A percentile compares a stretch with the other conserved stretches of the same genome.
phyloP scores from a whole-genome alignment of 2,888 invertebrate genomes.

The Cecidostiba fungosa region DNA sequence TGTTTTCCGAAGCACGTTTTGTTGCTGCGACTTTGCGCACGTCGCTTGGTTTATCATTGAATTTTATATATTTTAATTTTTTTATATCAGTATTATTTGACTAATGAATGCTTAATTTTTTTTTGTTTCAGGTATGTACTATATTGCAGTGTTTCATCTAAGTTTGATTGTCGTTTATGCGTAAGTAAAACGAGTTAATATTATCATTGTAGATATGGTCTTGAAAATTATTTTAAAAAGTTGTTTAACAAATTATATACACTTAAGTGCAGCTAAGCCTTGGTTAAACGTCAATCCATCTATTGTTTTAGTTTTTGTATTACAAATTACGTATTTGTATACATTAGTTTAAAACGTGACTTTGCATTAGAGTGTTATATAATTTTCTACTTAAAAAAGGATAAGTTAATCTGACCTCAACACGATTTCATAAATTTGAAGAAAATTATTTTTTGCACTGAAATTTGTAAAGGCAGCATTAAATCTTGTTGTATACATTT shows the following conservation, averaged over 20 bases:
- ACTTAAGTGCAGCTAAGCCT: not conserved
- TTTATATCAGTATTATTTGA: not conserved
- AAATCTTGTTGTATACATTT: too few species aligned
- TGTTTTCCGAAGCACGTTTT: not conserved
- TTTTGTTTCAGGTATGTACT: slow-evolving; percentile 36
- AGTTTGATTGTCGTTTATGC: not conserved
- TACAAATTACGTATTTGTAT: not conserved
- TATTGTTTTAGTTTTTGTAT: not conserved
- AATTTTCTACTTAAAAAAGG: not conserved
- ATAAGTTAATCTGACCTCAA: not conserved
- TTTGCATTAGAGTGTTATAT: not conserved
- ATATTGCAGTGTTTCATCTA: not conserved
- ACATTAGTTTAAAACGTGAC: not conserved
- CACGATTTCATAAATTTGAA: not conserved
- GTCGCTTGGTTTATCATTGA: not conserved
- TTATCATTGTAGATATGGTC: not conserved
- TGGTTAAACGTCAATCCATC: not conserved
- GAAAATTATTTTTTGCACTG: too few species aligned
- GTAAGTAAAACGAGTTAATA: slow-evolving; percentile 1
- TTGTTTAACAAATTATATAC: not conserved
- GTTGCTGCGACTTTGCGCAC: not conserved
- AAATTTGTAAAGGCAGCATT: too few species aligned
- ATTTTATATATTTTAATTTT: not conserved
- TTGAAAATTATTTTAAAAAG: not conserved
- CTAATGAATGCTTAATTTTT: slow-evolving; percentile 10